Percentiles rank a stretch among this genome's conserved stretches.
Evolutionary conservation across 2,797 vertebrate genomes (phyloP).

Genomic region (Rhabdophis nuchalis): DNA sequence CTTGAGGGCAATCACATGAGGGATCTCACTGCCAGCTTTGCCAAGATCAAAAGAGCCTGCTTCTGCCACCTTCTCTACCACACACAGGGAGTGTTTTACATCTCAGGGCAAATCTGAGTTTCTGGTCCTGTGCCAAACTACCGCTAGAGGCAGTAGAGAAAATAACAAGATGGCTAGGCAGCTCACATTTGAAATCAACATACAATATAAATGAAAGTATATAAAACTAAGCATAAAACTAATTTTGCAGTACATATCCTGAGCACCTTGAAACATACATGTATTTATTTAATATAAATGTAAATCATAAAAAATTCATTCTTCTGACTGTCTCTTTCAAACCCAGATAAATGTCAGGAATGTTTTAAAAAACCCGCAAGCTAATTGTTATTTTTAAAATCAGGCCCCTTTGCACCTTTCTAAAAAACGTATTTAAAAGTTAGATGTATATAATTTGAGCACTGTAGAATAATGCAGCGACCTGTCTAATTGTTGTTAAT

Average conservation of each 20-base stretch:
- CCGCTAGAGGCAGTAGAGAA: background rate
- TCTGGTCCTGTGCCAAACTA: background rate
- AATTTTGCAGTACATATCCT: background rate
- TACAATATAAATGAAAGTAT: background rate
- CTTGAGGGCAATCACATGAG: slow-evolving; percentile 22
- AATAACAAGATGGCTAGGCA: background rate
- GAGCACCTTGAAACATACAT: background rate
- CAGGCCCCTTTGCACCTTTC: background rate
- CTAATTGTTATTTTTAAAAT: background rate
- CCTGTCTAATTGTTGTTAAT: background rate
- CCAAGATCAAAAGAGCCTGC: slow-evolving; percentile 13
- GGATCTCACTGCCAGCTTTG: background rate
- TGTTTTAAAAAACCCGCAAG: background rate
- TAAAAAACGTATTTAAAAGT: background rate
- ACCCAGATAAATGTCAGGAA: background rate
- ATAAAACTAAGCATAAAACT: background rate
- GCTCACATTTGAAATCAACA: background rate
- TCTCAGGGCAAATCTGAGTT: background rate
- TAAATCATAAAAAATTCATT: background rate
- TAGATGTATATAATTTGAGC: background rate
- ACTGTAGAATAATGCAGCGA: background rate
- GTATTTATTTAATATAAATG: background rate
- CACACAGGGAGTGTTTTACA: background rate
- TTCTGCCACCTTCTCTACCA: background rate
- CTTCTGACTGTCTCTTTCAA: background rate